These are phyloP conservation scores for Choristoneura fumiferana DNA, from an alignment of 1,140 invertebrate species.

Conservation along the genomic window DNA sequence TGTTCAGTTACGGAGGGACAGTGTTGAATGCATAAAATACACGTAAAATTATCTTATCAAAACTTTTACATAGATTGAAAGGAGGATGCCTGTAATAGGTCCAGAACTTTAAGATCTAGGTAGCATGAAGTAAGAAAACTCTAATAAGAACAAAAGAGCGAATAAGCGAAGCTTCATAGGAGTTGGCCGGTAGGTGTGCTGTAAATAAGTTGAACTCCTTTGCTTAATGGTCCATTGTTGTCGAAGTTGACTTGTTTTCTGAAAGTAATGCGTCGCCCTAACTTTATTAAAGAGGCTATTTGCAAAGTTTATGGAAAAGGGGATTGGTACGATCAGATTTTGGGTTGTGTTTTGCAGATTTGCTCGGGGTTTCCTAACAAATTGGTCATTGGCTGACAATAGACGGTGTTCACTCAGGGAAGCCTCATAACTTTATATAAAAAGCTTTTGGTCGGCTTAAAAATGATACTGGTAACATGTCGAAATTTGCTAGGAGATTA, in stretches of 20 bases:
- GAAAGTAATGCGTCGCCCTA: slow-evolving; percentile 35
- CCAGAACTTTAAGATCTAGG: too few relatives aligned
- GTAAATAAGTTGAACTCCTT: slow-evolving; percentile 52
- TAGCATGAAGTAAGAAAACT: too few relatives aligned
- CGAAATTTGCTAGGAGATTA: too few relatives aligned
- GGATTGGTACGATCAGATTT: neutral
- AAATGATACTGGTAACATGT: too few relatives aligned
- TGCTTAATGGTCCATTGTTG: slow-evolving; percentile 46
- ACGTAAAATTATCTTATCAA: too few relatives aligned
- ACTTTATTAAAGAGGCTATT: slow-evolving; percentile 53
- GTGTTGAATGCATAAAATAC: too few relatives aligned
- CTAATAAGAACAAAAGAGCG: slow-evolving; percentile 8
- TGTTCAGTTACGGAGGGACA: too few relatives aligned
- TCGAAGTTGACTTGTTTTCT: slow-evolving; percentile 37
- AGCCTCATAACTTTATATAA: too few relatives aligned
- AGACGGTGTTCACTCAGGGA: neutral
- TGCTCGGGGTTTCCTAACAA: neutral
- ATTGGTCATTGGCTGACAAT: slow-evolving; percentile 9
- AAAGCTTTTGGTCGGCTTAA: too few relatives aligned
- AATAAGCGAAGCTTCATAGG: slow-evolving; percentile 3
- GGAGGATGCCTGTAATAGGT: too few relatives aligned
- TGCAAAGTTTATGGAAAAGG: slow-evolving; percentile 9
- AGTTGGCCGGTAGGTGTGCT: slow-evolving; percentile 32
- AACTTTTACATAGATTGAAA: too few relatives aligned
- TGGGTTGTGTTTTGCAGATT: slow-evolving; percentile 1